Percentiles rank a stretch among this genome's conserved stretches.
Evolutionary conservation across 2,113 vertebrate genomes (phyloP).

Genomic region (Oncorhynchus kisutch): DNA sequence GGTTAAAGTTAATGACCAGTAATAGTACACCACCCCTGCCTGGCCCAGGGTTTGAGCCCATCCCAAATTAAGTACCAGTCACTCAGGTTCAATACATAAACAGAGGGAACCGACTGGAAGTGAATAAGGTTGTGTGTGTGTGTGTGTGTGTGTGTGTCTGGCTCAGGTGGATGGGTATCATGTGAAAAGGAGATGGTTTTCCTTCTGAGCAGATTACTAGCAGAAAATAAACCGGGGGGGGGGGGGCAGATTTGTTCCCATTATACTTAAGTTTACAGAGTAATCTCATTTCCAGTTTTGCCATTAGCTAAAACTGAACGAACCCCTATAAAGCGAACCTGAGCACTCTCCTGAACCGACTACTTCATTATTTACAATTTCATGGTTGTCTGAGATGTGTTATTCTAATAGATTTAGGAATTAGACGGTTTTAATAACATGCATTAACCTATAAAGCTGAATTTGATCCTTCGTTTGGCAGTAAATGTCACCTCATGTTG

Average conservation of each 20-base stretch:
- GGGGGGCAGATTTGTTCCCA: constrained; percentile 39
- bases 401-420: constrained; percentile 72
- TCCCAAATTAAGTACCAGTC: constrained; percentile 71
- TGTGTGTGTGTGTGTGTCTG: constrained; percentile 40
- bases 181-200: constrained; percentile 25
- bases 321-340: constrained; percentile 44
- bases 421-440: constrained; percentile 63
- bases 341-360: constrained; percentile 53
- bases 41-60: constrained; percentile 44
- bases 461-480: constrained; percentile 65
- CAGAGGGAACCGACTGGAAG: constrained; percentile 52
- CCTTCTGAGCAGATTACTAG: constrained; percentile 43
- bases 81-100: constrained; percentile 69
- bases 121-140: constrained; percentile 31
- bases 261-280: constrained; percentile 44
- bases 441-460: constrained; percentile 61
- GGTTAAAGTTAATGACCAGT: constrained; percentile 76
- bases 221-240: constrained; percentile 9
- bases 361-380: constrained; percentile 76
- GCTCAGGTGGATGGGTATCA: constrained; percentile 26
- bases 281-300: constrained; percentile 69
- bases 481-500: constrained; percentile 58
- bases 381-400: constrained; percentile 71
- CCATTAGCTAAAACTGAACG: constrained; percentile 50
- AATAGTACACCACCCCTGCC: constrained; percentile 65